Evolutionary conservation across 1,140 invertebrate genomes (phyloP).

Genomic region (Gonatopus flavifemur): DNA sequence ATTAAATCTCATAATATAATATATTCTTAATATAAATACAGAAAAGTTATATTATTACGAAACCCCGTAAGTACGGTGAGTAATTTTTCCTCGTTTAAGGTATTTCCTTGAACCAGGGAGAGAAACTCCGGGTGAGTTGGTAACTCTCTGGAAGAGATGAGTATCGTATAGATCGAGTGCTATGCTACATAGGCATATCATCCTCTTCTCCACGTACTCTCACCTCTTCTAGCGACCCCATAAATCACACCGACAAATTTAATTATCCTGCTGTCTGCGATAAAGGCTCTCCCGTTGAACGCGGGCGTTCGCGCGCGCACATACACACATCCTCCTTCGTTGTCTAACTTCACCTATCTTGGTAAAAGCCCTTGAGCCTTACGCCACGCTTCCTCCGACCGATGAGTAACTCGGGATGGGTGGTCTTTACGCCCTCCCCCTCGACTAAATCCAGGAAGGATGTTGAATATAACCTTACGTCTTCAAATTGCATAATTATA

Average conservation of each 20-base stretch:
- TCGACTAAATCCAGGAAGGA: conserved; percentile 11
- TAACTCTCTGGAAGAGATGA: too few species aligned
- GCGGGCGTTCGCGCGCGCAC: too few species aligned
- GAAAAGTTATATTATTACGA: too few species aligned
- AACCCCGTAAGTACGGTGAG: too few species aligned
- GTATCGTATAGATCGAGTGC: conserved; percentile 23
- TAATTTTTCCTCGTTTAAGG: too few species aligned
- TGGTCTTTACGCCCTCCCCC: not conserved
- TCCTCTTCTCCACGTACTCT: conserved; percentile 5
- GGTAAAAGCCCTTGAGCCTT: conserved; percentile 39
- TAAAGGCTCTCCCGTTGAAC: too few species aligned
- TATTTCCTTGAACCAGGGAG: too few species aligned
- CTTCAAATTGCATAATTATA: conserved; percentile 18
- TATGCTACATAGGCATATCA: conserved; percentile 22
- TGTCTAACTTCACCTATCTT: conserved; percentile 43
- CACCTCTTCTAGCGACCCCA: conserved; percentile 34
- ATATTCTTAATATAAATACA: too few species aligned
- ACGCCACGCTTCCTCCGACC: conserved; percentile 26
- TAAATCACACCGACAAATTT: conserved; percentile 64
- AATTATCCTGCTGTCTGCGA: conserved; percentile 63
- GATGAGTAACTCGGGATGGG: too few species aligned
- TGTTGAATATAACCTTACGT: conserved; percentile 13
- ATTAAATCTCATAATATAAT: too few species aligned
- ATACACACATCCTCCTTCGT: conserved; percentile 41
- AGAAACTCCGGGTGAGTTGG: too few species aligned